Evolutionary conservation across 2,888 invertebrate species (phyloP).

Genomic region (Dione juno): DNA sequence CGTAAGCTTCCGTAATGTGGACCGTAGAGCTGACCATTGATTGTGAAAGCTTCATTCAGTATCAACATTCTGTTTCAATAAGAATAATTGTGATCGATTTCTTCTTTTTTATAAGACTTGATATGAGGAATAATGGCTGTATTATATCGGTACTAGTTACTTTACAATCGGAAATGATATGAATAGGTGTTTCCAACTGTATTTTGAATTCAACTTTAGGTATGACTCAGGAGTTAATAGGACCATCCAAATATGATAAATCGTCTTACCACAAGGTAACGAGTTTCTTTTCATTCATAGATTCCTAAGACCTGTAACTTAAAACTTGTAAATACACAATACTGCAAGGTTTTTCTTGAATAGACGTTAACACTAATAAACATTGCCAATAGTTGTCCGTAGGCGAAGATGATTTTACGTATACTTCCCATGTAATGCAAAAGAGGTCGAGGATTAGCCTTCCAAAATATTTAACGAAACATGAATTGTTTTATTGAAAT

Average conservation of each 20-base stretch:
- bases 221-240: neutral
- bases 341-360: no score
- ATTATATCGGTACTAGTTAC: no score
- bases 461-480: conserved; percentile 24
- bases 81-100: neutral
- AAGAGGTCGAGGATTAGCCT: neutral
- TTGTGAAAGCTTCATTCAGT: neutral
- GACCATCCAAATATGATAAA: neutral
- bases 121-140: no score
- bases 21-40: neutral
- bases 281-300: no score
- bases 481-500: conserved; percentile 37
- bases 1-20: neutral
- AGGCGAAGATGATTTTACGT: neutral
- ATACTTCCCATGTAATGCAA: neutral
- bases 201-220: neutral
- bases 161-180: neutral
- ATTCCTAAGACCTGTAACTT: no score
- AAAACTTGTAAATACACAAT: no score
- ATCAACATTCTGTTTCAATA: neutral
- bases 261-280: no score
- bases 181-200: neutral
- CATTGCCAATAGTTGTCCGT: neutral
- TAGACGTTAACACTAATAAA: no score
- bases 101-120: neutral